Evolutionary conservation across 2,113 vertebrate genomes (phyloP).

Genomic region (Sinosuthora webbiana): DNA sequence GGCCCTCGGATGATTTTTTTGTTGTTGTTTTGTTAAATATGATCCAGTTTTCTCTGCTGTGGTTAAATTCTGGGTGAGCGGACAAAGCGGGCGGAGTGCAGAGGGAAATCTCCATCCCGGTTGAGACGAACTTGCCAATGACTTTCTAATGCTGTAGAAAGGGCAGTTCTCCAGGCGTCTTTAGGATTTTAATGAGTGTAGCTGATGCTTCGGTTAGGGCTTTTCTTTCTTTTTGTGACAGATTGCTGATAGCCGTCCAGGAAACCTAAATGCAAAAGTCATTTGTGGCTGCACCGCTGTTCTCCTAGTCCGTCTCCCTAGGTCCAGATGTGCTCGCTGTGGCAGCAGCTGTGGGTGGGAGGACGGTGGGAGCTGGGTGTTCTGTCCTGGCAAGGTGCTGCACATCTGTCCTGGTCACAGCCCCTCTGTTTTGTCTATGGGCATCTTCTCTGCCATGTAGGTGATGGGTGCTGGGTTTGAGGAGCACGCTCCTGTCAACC

Average conservation of each 20-base stretch:
- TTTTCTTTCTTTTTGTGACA: slow-evolving; percentile 18
- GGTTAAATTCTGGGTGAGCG: neutral
- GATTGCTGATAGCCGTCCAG: neutral
- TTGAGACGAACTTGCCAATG: neutral
- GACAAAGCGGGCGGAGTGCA: neutral
- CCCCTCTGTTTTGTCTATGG: neutral
- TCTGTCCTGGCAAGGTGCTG: neutral
- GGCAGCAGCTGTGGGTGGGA: neutral
- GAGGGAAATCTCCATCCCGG: neutral
- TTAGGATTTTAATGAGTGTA: slow-evolving; percentile 36
- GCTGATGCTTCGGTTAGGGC: neutral
- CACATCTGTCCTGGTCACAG: neutral
- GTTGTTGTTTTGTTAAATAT: neutral
- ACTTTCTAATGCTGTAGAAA: neutral
- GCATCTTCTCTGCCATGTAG: neutral
- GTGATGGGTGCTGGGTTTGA: neutral
- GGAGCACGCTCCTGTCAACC: neutral
- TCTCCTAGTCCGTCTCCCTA: neutral
- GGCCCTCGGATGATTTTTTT: neutral
- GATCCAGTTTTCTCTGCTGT: neutral
- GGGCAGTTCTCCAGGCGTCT: neutral
- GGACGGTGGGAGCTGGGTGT: neutral
- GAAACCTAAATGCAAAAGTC: neutral
- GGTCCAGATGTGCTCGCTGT: fast-evolving
- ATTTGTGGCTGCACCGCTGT: neutral